Evolutionary conservation across 2,888 invertebrate species (phyloP), one percentile per base, ranked within the genome.

Genomic region (Merodon equestris): DNA sequence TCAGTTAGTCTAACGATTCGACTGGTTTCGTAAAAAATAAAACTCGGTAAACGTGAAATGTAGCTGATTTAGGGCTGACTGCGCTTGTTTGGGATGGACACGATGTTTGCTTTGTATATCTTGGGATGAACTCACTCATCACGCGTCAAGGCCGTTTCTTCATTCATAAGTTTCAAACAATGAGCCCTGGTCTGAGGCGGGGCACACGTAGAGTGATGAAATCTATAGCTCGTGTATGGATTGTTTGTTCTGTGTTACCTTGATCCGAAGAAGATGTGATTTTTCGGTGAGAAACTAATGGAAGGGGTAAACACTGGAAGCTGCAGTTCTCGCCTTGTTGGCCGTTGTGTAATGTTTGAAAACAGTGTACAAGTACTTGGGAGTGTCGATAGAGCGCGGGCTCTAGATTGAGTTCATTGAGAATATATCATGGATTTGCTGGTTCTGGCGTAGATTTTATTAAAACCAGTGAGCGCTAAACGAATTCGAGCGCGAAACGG

Each of bases 251-350:
- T 5, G 5, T n/a, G 3, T 5, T 40, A n/a, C 40, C 40, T 40
- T 40, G 40, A 40, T 40, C 2, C n/a, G 5, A 40, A 40, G 40
- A 40, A 40, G 40, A 27, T 27, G 2, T 27, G 7, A 7, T 3
- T 40, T 40, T 27, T 40, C n/a, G 12, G 40, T 40, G 40, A 18
- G 14, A 45, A 14, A 14, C 1, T 13, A 45, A 15, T 14, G 9
- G 9, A 17, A 9, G 12, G 18, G 9, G n/a, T 27, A 50, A n/a
- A 27, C 50, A n/a, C 19, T 3, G n/a, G 19, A 9, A 44, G 27
- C 54, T 61, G 60, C 66, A 73, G 73, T 67, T 56, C 73, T 47
- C 14, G 58, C 54, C 27, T 27, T 27, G 27, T 27, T 27, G 27
- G 3, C 7, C 7, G 7, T 27, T 2, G n/a, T 10, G 42, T 60